Evolutionary conservation across 30 jellyfish, hydroid and myxozoan species (phyloP), one percentile per base, ranked within the genome.

Genomic region (Turritopsis dohrnii): DNA sequence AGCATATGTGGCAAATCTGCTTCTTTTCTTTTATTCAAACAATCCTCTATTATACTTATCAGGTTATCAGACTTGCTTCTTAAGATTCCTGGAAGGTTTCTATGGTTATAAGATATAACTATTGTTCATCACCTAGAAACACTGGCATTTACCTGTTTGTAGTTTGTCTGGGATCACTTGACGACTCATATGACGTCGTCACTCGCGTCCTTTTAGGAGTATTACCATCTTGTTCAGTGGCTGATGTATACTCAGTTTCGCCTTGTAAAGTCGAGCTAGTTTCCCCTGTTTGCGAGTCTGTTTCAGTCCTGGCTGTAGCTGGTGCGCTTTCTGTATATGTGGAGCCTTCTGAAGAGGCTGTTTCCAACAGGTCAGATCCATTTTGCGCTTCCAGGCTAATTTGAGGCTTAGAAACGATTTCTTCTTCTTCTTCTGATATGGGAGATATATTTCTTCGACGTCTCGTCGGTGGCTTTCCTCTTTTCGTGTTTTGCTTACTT

Each of bases 331-430:
- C 83, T 1, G 65, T 29, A 30, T 74, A 74, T 21, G 83, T 84
- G 3, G 86, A 23, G 27, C 90, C 84, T 52, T 85, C 96, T 28
- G 96, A 89, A 7, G 90, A 73, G 16, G 83, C 88, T 25, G 88
- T 54, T 72, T 82, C 91, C 20, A 87, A 74, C 26, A 53, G 72
- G 18, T 88, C 97, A 9, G 99, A 94, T 54, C 99, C 99, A 26
- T 73, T 92, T 54, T 94, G 96, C 16, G 96, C 97, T 16, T 83
- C 99, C 7, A 89, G 65, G 71, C 99, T 94, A 21, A 86, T 89
- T 1, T 71, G 54, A n/a, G 95, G 95, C 77, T 82, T 79, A 13
- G 83, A 88, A 53, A 20, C 88, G 21, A 79, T 90, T 41, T 54
- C 89, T 0, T 96, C 83, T 25, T 79, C 86, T 72, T 88, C 98